Conservation (phyloP, 1,140 invertebrate genomes). For the Leptinotarsa undecemlineata region DNA sequence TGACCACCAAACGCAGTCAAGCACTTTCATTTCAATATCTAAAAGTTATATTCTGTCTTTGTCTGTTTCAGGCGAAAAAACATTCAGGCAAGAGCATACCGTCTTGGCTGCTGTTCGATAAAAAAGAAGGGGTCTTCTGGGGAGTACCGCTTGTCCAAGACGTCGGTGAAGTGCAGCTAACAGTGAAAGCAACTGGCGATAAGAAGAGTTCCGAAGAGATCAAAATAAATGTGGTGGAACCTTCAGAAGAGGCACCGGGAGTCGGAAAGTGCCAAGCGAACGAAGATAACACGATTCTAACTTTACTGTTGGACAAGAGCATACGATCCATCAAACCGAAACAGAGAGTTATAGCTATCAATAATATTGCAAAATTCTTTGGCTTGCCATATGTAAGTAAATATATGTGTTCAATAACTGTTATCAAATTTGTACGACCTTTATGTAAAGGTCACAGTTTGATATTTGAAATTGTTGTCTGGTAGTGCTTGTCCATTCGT, state of each 20-base stretch:
- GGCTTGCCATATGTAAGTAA: constrained; percentile 60
- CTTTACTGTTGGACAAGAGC: constrained; percentile 57
- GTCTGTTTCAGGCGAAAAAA: constrained; percentile 49
- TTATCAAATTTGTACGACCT: too few species aligned
- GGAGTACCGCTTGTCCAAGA: constrained; percentile 49
- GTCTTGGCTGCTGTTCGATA: constrained; percentile 52
- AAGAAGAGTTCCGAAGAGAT: constrained; percentile 31
- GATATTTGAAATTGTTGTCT: too few species aligned
- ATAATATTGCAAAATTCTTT: constrained; percentile 60
- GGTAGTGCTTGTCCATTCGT: too few species aligned
- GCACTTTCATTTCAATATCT: too few species aligned
- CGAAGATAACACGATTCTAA: constrained; percentile 53
- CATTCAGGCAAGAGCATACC: constrained; percentile 44
- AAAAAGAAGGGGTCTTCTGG: constrained; percentile 48
- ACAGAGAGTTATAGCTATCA: constrained; percentile 58
- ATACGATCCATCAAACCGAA: constrained; percentile 58
- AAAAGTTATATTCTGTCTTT: too few species aligned
- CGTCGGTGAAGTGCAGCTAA: constrained; percentile 42
- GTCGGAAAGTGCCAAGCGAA: constrained; percentile 40
- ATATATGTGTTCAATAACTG: too few species aligned
- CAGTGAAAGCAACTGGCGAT: constrained; percentile 36
- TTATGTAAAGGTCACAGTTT: too few species aligned
- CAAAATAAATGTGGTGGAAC: constrained; percentile 29
- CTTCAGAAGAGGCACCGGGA: constrained; percentile 27
- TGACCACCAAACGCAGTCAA: too few species aligned